These are phyloP conservation scores for Raja brachyura DNA, from an alignment of 2,113 vertebrate genomes.

Conservation along the genomic window DNA sequence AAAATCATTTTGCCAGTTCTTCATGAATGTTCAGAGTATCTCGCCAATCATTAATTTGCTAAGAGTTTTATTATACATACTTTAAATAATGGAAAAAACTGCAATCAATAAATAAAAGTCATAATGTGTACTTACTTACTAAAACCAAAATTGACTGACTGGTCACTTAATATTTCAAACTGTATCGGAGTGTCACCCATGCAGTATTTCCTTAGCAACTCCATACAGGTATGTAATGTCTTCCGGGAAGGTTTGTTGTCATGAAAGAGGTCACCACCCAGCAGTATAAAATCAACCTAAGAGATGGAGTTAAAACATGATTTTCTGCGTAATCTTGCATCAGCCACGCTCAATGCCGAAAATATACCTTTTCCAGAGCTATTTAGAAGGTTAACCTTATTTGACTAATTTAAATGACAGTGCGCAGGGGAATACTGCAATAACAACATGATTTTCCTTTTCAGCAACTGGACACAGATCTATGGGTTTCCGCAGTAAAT, in stretches of 20 bases:
- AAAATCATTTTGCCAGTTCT: not conserved
- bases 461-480: not conserved
- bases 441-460: not conserved
- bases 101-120: not conserved
- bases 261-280: conserved; percentile 95
- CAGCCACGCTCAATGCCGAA: too few species aligned
- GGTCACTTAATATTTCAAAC: conserved; percentile 91
- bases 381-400: not conserved
- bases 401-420: not conserved
- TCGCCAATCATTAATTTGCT: not conserved
- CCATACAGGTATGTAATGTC: conserved; percentile 76
- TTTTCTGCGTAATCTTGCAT: not conserved
- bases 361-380: not conserved
- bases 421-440: not conserved
- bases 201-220: conserved; percentile 77
- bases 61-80: not conserved
- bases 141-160: conserved; percentile 84
- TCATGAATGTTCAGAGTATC: not conserved
- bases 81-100: not conserved
- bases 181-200: conserved; percentile 89
- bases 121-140: conserved; percentile 72
- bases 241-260: conserved; percentile 93
- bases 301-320: conserved; percentile 21
- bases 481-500: not conserved
- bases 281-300: conserved; percentile 90